Conservation (phyloP, 2,888 invertebrate genomes). For the Sipha maydis region DNA sequence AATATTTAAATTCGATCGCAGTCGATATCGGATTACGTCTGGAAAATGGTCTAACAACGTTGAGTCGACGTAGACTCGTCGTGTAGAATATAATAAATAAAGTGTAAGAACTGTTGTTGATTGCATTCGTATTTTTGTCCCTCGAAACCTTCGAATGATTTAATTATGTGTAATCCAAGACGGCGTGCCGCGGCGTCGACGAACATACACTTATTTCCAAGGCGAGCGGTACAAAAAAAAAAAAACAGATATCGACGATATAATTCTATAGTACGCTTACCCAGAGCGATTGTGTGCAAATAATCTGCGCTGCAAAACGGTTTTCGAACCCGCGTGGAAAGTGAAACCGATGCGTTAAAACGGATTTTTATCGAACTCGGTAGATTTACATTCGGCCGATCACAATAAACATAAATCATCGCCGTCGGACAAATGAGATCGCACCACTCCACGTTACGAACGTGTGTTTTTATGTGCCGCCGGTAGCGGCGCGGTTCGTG, state of each 20-base stretch:
- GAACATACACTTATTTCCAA: no score
- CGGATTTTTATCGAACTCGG: background rate
- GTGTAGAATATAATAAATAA: no score
- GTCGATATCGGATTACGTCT: no score
- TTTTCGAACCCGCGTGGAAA: background rate
- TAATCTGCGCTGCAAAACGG: background rate
- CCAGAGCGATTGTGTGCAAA: slow-evolving; percentile 25
- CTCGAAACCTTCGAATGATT: no score
- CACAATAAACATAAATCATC: background rate
- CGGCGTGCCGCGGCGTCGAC: no score
- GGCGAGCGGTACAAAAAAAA: background rate
- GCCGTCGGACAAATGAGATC: slow-evolving; percentile 12
- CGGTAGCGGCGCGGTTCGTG: no score
- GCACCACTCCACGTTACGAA: background rate
- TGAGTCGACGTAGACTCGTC: no score
- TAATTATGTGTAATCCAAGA: no score
- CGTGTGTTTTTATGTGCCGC: background rate
- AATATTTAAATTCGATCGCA: no score
- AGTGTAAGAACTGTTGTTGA: no score
- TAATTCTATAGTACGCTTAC: background rate
- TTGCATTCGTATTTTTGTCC: no score
- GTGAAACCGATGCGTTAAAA: background rate
- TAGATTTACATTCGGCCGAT: slow-evolving; percentile 5
- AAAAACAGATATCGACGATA: background rate
- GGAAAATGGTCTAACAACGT: no score